Conservation (phyloP, 2,797 vertebrate species). For the Tenualosa thibaudeaui region DNA sequence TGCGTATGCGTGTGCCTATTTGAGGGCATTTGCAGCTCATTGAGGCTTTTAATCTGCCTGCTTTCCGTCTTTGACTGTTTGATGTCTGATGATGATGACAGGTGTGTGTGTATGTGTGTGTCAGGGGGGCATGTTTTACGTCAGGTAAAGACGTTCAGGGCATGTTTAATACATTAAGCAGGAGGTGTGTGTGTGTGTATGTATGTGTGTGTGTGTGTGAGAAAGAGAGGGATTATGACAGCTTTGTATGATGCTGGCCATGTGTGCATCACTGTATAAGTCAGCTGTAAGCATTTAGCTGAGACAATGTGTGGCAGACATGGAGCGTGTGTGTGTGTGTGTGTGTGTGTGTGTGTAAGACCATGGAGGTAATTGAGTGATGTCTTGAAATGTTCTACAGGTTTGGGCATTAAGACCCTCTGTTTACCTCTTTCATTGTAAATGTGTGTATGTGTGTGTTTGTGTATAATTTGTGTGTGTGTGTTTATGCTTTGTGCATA, state of each 20-base stretch:
- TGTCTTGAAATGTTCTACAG: too few relatives aligned
- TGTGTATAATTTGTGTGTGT: not conserved
- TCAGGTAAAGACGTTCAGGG: not conserved
- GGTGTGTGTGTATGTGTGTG: conserved; percentile 59
- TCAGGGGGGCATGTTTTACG: conserved; percentile 27
- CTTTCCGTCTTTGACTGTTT: conserved; percentile 39
- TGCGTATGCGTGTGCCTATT: conserved; percentile 29
- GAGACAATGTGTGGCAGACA: not conserved
- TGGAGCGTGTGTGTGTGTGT: not conserved
- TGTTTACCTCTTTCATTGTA: too few relatives aligned
- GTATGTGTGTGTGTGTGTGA: not conserved
- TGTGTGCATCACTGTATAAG: conserved; percentile 40
- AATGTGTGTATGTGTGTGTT: not conserved
- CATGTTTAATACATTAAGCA: not conserved
- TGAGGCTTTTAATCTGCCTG: conserved; percentile 58
- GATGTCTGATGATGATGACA: conserved; percentile 50
- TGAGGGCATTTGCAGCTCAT: conserved; percentile 59
- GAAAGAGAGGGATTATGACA: conserved; percentile 63
- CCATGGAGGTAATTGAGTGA: not conserved
- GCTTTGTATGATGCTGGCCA: conserved; percentile 66
- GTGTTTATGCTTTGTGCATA: not conserved
- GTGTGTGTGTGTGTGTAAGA: not conserved
- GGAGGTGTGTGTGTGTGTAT: not conserved
- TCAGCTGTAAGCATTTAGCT: conserved; percentile 3
- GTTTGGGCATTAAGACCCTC: too few relatives aligned